Evolutionary conservation across 1,140 invertebrate species (phyloP), one percentile per base, ranked within the genome.

Genomic region (Helicoverpa zea): DNA sequence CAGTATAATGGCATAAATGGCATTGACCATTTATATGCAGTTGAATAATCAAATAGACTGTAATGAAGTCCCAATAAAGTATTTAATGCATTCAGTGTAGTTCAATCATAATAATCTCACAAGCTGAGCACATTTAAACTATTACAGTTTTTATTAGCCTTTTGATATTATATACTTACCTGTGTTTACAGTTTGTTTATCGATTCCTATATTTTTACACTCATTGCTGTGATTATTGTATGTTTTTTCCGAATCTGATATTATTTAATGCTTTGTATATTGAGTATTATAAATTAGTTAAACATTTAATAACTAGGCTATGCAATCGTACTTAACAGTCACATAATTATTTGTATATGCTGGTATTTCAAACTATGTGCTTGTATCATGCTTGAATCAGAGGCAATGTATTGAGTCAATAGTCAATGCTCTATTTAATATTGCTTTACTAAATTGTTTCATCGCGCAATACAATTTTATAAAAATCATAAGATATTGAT

Each of bases 341-440:
- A 49, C 16, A 16, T 77, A 30, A 54, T 52, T 77, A 64, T 77
- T 77, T 77, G 75, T 77, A 77, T 66, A 77, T 77, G 43, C 54
- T 43, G 35, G 47, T 23, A 11, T 51, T 51, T 63, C 43, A 63
- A 63, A 4, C 47, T 61, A 59, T 76, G 59, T 49, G 47, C 74
- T 51, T 63, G 47, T 63, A 63, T 23, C 12, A 11, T 63, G 16
- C 49, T 49, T 49, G 43, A 49, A 68, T 68, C 64, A 68, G 43
- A 68, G 16, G 43, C 64, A 23, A 49, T 68, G 64, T 68, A 49
- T 16, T 49, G 64, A 49, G 18, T 66, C 64, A 18, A 68, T 51
- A 49, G 43, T 14, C 47, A 47, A 47, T 66, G n/a, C 49, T 47
- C 43, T 18, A 35, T 66, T 68, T 14, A 43, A 23, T 51, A 56